phyloP scores from a whole-genome alignment of 2,113 vertebrate genomes.

The Phyllostomus discolor region DNA sequence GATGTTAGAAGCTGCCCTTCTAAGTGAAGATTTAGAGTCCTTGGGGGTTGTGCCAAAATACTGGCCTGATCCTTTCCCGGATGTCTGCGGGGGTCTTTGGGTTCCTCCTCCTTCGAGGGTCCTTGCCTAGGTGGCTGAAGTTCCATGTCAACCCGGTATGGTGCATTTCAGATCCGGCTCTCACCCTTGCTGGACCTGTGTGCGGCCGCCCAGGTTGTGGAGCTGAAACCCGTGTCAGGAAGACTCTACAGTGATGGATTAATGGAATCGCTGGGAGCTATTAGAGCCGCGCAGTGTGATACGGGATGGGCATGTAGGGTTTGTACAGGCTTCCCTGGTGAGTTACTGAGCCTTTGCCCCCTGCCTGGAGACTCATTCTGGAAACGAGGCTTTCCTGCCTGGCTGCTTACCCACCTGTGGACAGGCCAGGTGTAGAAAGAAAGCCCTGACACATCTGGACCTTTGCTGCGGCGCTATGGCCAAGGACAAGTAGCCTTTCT shows the following conservation, averaged over 20 bases:
- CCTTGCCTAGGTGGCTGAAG: not conserved
- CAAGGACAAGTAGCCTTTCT: not conserved
- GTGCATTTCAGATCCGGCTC: not conserved
- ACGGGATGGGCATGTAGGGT: not conserved
- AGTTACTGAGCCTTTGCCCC: not conserved
- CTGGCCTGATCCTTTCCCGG: not conserved
- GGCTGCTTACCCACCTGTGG: not conserved
- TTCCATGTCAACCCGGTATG: not conserved
- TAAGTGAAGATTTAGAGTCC: not conserved
- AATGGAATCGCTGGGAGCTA: not conserved
- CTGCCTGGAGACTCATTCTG: not conserved
- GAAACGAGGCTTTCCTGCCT: not conserved
- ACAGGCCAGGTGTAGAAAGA: not conserved
- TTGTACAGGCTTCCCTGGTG: not conserved
- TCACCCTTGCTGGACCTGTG: not conserved
- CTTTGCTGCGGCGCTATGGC: not conserved
- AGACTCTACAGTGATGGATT: not conserved
- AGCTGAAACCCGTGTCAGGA: not conserved
- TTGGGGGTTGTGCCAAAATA: no score
- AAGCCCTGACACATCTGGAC: not conserved
- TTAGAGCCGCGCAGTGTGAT: not conserved
- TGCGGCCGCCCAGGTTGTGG: not conserved
- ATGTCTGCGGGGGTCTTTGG: not conserved
- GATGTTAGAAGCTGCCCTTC: not conserved
- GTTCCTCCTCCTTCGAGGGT: not conserved